Evolutionary conservation across 2,888 invertebrate species (phyloP).

Genomic region (Hymenopus coronatus): DNA sequence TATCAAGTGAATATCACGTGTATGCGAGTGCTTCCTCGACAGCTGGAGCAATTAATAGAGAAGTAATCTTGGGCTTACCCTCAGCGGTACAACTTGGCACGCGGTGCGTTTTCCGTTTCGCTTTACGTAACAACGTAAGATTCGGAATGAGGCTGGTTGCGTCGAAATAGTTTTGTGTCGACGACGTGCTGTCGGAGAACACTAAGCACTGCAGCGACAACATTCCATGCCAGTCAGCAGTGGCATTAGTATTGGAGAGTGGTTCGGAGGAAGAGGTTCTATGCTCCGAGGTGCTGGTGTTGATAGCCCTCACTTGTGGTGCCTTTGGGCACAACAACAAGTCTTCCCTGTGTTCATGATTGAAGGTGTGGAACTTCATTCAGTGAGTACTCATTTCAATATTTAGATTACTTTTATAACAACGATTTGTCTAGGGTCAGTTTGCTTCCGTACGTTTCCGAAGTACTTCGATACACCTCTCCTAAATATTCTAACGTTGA

Average conservation of each 20-base stretch:
- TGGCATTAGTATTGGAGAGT: not conserved
- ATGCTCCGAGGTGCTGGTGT: no score
- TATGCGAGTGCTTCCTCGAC: not conserved
- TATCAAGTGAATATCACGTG: not conserved
- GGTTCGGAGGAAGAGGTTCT: no score
- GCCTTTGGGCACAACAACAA: no score
- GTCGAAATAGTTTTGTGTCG: not conserved
- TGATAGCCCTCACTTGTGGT: no score
- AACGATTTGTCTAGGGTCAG: no score
- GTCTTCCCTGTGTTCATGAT: no score
- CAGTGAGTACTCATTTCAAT: no score
- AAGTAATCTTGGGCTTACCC: not conserved
- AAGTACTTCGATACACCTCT: no score
- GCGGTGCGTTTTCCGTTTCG: not conserved
- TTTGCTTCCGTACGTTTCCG: no score
- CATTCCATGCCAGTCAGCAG: not conserved
- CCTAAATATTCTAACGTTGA: no score
- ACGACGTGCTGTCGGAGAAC: not conserved
- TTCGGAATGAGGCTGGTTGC: not conserved
- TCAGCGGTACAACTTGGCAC: not conserved
- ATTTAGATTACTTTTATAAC: no score
- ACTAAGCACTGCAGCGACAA: not conserved
- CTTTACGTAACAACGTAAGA: not conserved
- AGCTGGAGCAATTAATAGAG: not conserved
- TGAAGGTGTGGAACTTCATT: no score